Conservation (phyloP, 2,888 invertebrate genomes). For the Meandrusa payeni region DNA sequence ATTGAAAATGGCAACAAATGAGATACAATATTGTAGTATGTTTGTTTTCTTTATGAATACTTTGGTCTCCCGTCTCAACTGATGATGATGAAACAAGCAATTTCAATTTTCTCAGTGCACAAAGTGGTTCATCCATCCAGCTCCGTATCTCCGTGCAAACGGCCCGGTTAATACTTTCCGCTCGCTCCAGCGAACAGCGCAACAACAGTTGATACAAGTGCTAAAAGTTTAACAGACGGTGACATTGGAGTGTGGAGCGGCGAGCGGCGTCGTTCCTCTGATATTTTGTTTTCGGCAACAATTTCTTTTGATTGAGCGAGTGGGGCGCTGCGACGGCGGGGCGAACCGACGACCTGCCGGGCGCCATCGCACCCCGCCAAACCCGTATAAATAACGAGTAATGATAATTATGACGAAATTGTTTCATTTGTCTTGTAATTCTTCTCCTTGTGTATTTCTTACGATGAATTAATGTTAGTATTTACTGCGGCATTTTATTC, state of each 20-base stretch:
- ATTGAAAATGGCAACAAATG: too few relatives aligned
- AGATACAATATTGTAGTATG: too few relatives aligned
- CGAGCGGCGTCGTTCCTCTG: constrained; percentile 6
- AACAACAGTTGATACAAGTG: not conserved
- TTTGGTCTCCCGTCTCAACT: not conserved
- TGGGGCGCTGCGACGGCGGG: constrained; percentile 9
- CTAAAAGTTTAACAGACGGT: constrained; percentile 20
- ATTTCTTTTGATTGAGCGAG: constrained; percentile 22
- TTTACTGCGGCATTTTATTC: too few relatives aligned
- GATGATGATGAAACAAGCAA: not conserved
- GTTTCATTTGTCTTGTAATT: constrained; percentile 18
- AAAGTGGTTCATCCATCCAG: not conserved
- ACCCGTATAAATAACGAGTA: constrained; percentile 21
- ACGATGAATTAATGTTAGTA: too few relatives aligned
- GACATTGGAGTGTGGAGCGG: constrained; percentile 20
- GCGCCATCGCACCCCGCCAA: constrained; percentile 22
- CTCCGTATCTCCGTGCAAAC: not conserved
- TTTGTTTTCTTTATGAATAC: too few relatives aligned
- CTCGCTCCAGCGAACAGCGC: not conserved
- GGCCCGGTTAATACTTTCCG: constrained; percentile 5
- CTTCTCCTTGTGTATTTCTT: not conserved
- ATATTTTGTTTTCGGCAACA: constrained; percentile 24
- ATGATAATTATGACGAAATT: constrained; percentile 24
- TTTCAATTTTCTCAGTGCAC: not conserved
- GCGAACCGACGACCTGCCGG: constrained; percentile 10